A percentile compares a stretch with the other conserved stretches of the same genome.
These are phyloP conservation scores for Halcyon badia DNA, from an alignment of 2,797 vertebrate genomes.

Conservation along the genomic window DNA sequence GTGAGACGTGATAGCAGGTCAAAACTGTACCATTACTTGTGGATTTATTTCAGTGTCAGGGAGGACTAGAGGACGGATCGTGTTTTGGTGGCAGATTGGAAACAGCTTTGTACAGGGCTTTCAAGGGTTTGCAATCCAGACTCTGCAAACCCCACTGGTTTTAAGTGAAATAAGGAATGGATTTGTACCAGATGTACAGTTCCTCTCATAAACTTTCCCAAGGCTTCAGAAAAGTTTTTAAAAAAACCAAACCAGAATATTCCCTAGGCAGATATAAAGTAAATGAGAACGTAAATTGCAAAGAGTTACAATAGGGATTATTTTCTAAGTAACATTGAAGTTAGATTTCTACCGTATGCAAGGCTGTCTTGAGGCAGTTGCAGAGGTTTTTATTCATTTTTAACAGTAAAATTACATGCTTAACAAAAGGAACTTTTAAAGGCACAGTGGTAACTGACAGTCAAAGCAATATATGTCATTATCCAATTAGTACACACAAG, in stretches of 20 bases:
- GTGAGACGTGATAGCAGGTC: not conserved
- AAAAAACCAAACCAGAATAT: not conserved
- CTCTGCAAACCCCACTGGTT: not conserved
- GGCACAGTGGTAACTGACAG: conserved; percentile 77
- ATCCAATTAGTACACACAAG: conserved; percentile 79
- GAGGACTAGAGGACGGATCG: not conserved
- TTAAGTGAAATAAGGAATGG: not conserved
- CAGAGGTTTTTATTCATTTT: conserved; percentile 66
- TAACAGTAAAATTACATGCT: conserved; percentile 76
- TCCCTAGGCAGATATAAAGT: not conserved
- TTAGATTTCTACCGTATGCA: not conserved
- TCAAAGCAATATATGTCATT: conserved; percentile 76
- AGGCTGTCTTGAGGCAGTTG: conserved; percentile 48
- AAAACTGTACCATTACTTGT: not conserved
- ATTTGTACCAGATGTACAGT: not conserved
- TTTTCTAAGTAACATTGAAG: not conserved
- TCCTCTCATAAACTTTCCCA: conserved; percentile 42
- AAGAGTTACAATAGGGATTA: not conserved
- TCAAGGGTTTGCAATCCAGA: not conserved
- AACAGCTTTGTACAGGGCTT: not conserved
- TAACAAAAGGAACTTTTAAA: conserved; percentile 78
- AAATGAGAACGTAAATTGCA: not conserved
- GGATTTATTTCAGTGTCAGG: not conserved
- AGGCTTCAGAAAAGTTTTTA: not conserved
- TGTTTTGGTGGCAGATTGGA: not conserved